Base-by-base conservation (phyloP, 1,140 invertebrate species). In the Cydia amplana region DNA sequence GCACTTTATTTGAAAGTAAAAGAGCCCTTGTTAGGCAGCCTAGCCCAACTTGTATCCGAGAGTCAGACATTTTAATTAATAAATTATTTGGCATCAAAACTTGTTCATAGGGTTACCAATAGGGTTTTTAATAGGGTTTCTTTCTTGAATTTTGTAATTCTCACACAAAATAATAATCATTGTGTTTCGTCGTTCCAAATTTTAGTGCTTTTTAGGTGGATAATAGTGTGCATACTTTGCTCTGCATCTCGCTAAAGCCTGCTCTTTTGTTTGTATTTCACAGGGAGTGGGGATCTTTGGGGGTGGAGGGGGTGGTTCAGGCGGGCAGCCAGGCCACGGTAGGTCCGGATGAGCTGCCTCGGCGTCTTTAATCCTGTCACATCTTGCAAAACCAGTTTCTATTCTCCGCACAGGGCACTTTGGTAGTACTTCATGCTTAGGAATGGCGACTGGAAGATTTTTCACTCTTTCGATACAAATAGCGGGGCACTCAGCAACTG, bases 401-500 rank as follows among this genome's bases (percentile, higher is more conserved):
- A 84, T 60, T 77, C 81, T 80, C 51, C 85, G 78, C 14, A 89
- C 83, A 0, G 77, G 49, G 72, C 89, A 91, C 4, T 85, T 80
- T 12, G 83, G 72, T 7, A 81, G 76, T 18, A 77, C 20, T 6
- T 84, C 75, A 7, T 72, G 16, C 0, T 65, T 73, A 4, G 74
- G 72, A 1, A 60, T 2, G 12, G 40, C 18, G 36, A 83, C 49
- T 9, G 79, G 82, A 20, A 82, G 84, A 40, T 91, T 91, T 76
- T 89, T 90, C 4, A 91, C 79, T 80, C 77, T 86, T 75, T 91
- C 89, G 40, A 84, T 79, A 75, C 88, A 91, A 18, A 91, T 51
- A 2, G 81, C 88, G 10, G 77, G 55, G 65, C 89, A 91, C 4
- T 70, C 12, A 0, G 85, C 77, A 12, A 82, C 77, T 4, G 83